Conservation (phyloP, 1,140 invertebrate species). For the Phymorhynchus buccinoides region DNA sequence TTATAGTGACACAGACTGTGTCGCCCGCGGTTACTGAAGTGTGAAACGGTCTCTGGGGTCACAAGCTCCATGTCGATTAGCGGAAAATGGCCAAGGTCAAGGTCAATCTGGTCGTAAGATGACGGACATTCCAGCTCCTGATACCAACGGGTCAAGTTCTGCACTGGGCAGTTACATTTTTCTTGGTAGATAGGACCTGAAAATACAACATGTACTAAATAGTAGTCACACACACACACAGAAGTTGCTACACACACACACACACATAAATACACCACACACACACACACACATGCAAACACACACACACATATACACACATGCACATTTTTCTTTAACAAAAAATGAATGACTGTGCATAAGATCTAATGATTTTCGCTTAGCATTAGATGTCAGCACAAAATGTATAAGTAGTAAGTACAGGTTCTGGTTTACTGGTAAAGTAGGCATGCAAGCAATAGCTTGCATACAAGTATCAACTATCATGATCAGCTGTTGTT, state of each 20-base stretch:
- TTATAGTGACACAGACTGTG: slow-evolving; percentile 93
- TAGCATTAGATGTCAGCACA: no score
- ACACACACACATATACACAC: no score
- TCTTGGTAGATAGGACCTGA: slow-evolving; percentile 84
- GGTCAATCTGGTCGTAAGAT: slow-evolving; percentile 81
- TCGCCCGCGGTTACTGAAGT: slow-evolving; percentile 83
- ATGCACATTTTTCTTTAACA: background rate
- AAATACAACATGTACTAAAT: slow-evolving; percentile 41
- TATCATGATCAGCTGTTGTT: no score
- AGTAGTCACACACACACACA: background rate
- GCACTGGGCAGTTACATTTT: slow-evolving; percentile 86
- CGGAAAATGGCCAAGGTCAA: slow-evolving; percentile 83
- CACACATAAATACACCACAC: no score
- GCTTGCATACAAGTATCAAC: no score
- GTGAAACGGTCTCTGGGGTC: slow-evolving; percentile 78
- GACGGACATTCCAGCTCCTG: slow-evolving; percentile 80
- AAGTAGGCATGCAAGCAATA: no score
- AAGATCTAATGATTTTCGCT: no score
- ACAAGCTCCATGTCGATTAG: slow-evolving; percentile 83
- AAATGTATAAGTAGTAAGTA: no score
- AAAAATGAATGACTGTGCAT: no score
- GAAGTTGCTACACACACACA: no score
- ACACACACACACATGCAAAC: no score
- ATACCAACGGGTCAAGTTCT: slow-evolving; percentile 80
- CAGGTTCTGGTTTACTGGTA: no score